A percentile compares a stretch with the other conserved stretches of the same genome.
Conservation (phyloP, 2,888 invertebrate genomes). For the Hartigia nigra region DNA sequence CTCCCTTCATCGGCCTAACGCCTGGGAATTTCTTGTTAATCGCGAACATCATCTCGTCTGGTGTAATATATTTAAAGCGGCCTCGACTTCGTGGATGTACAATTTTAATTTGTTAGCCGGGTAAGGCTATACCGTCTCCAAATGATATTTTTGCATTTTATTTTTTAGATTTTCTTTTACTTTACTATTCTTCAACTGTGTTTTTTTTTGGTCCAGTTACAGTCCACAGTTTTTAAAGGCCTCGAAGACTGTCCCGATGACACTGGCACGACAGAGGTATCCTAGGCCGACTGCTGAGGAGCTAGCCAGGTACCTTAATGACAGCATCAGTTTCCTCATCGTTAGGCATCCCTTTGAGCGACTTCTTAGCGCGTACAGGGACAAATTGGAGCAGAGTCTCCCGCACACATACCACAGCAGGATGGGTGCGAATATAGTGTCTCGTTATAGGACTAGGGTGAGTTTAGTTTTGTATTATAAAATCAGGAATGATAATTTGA, state of each 20-base stretch:
- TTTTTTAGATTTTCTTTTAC: constrained; percentile 29
- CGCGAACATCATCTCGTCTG: constrained; percentile 84
- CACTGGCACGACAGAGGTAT: constrained; percentile 82
- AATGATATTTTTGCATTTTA: not conserved
- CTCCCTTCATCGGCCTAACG: constrained; percentile 76
- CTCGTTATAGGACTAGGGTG: constrained; percentile 76
- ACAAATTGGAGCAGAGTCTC: constrained; percentile 85
- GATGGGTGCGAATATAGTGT: constrained; percentile 81
- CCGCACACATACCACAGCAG: constrained; percentile 86
- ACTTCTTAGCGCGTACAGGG: constrained; percentile 84
- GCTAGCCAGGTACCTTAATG: constrained; percentile 78
- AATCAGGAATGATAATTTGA: constrained; percentile 5
- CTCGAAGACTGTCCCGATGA: constrained; percentile 82
- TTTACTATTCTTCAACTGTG: constrained; percentile 39
- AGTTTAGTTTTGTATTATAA: constrained; percentile 24
- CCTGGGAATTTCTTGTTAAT: constrained; percentile 88
- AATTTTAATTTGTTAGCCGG: constrained; percentile 89
- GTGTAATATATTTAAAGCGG: constrained; percentile 83
- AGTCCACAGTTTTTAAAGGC: constrained; percentile 80
- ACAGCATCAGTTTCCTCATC: constrained; percentile 84
- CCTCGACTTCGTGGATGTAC: constrained; percentile 93
- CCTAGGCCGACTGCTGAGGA: constrained; percentile 80
- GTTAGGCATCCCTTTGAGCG: constrained; percentile 85
- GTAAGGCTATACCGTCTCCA: constrained; percentile 47
- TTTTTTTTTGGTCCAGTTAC: constrained; percentile 67